Evolutionary conservation across 2,888 invertebrate genomes (phyloP).

Genomic region (Perizoma affinitatum): DNA sequence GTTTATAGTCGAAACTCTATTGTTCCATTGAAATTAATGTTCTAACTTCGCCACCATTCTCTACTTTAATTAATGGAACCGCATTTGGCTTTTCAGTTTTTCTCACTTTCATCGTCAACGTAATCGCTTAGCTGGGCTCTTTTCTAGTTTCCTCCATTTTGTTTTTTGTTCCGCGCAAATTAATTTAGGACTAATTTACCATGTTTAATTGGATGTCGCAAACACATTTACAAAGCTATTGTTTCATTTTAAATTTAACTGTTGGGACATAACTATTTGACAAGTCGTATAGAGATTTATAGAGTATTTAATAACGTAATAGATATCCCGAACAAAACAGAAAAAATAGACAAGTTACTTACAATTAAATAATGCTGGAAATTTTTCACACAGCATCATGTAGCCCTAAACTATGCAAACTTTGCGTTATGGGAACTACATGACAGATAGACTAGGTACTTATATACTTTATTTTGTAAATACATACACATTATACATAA

Average conservation of each 20-base stretch:
- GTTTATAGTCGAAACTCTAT: neutral
- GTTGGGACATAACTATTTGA: too few relatives aligned
- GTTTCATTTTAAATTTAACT: neutral
- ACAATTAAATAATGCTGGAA: too few relatives aligned
- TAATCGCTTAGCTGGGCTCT: conserved; percentile 19
- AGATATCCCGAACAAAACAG: too few relatives aligned
- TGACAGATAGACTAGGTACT: too few relatives aligned
- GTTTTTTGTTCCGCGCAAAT: conserved; percentile 15
- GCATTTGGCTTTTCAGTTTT: conserved; percentile 10
- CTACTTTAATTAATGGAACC: conserved; percentile 15
- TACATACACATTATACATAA: too few relatives aligned
- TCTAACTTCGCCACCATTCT: neutral
- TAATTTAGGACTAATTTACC: conserved; percentile 40
- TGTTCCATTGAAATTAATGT: neutral
- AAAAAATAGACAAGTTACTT: too few relatives aligned
- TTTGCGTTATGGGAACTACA: too few relatives aligned
- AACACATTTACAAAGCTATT: conserved; percentile 23
- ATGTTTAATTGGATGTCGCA: conserved; percentile 40
- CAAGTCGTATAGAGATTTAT: too few relatives aligned
- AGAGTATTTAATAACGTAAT: too few relatives aligned
- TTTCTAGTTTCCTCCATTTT: conserved; percentile 6
- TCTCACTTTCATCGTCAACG: conserved; percentile 12
- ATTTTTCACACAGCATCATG: too few relatives aligned
- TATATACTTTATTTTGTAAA: too few relatives aligned
- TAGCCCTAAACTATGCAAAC: too few relatives aligned